Base-by-base conservation (phyloP, 2,888 invertebrate genomes). In the Pheosia gnoma region DNA sequence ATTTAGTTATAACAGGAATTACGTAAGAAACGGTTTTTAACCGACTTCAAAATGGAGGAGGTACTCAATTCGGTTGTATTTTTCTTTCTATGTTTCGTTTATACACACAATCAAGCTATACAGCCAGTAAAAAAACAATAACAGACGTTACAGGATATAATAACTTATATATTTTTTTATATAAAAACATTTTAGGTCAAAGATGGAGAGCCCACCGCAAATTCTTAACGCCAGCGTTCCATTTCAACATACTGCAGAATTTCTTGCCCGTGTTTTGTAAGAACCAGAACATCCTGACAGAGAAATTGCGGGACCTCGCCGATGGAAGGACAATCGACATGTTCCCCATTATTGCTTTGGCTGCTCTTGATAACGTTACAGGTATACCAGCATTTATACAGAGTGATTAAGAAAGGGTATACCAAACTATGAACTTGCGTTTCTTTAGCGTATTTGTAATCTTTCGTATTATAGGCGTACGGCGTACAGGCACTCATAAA, bases 211-310 rank as follows among this genome's bases (percentile, higher is more conserved):
- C 85, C 0, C 94, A 96, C 68, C 93, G 97, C 38, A 96, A 96
- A 82, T 94, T 97, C 66, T 85, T 97, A 57, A 97, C 97, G 0
- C 97, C 97, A 0, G 95, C 97, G 0, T 97, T 97, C 84, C 97
- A 97, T 85, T 97, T 97, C 80, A 95, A 95, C 77, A 96, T 97
- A 64, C 84, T 97, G 59, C 95, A 96, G 78, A 95, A 96, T 72
- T 97, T 96, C 83, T 83, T 96, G 6, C 95, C 95, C 7, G 94
- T 96, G 0, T 96, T 97, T 79, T 95, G 96, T 74, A 94, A 94
- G 61, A 95, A 96, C 67, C 91, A 94, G 36, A 84, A 88, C 52
- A 88, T 95, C 36, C 87, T 97, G 61, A 83, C 95, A 0, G 81
- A 94, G 0, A 95, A 95, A 74, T 82, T 97, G 38, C 78, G 78